These are phyloP conservation scores for Hydractinia echinata DNA, from an alignment of 30 jellyfish, hydroid and myxozoan species.

Conservation along the genomic window DNA sequence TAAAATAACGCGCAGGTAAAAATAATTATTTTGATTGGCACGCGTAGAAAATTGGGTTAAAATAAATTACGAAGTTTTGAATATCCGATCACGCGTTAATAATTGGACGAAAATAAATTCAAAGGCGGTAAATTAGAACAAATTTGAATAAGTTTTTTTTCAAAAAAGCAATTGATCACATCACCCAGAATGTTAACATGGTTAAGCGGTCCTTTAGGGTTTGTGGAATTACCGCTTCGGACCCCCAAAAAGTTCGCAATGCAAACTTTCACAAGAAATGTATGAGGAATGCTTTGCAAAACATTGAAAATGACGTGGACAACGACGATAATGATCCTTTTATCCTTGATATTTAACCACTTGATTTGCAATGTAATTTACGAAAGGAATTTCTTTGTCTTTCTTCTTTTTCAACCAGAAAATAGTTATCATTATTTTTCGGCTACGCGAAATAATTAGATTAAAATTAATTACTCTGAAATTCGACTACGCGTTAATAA, in stretches of 20 bases:
- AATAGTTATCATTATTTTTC: too few species aligned
- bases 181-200: conserved; percentile 2
- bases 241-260: conserved; percentile 8
- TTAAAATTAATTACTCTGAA: too few species aligned
- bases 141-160: not conserved
- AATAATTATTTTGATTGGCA: too few species aligned
- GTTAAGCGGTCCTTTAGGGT: conserved; percentile 13
- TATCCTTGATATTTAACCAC: too few species aligned
- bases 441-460: too few species aligned
- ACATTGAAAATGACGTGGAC: conserved; percentile 6
- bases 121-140: conserved; percentile 4
- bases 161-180: not conserved
- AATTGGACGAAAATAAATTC: too few species aligned
- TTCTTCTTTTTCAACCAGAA: not conserved
- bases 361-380: not conserved
- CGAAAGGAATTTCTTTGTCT: conserved; percentile 6
- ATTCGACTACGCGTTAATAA: too few species aligned
- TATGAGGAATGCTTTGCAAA: not conserved
- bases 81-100: too few species aligned
- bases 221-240: conserved; percentile 16
- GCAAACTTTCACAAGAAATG: conserved; percentile 9
- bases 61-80: too few species aligned
- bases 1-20: too few species aligned
- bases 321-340: conserved; percentile 7
- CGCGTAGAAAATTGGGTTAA: too few species aligned